phyloP scores from a whole-genome alignment of 2,888 invertebrate genomes.

The Electrophaes corylata region DNA sequence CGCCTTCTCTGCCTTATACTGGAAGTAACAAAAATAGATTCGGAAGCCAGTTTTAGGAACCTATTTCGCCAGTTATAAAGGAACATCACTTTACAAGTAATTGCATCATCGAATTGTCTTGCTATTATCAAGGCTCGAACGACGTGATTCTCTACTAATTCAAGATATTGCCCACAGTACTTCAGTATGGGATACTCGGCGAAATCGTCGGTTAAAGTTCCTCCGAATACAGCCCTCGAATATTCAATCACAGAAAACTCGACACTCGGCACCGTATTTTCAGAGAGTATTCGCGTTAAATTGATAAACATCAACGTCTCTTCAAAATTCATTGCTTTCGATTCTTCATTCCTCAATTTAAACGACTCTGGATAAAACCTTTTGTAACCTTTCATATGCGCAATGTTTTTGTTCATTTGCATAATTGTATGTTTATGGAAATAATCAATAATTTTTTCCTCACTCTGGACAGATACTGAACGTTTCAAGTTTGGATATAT shows the following conservation, averaged over 20 bases:
- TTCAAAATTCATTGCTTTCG: conserved; percentile 62
- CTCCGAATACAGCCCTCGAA: conserved; percentile 72
- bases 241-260: conserved; percentile 76
- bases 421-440: conserved; percentile 40
- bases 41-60: conserved; percentile 69
- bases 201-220: conserved; percentile 74
- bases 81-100: conserved; percentile 70
- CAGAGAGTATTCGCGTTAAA: conserved; percentile 47
- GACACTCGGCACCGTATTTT: conserved; percentile 40
- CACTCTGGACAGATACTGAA: neutral
- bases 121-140: conserved; percentile 56
- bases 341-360: conserved; percentile 38
- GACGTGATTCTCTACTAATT: conserved; percentile 74
- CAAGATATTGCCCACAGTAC: conserved; percentile 76
- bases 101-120: conserved; percentile 58
- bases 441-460: conserved; percentile 26
- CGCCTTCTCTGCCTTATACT: conserved; percentile 61
- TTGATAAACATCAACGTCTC: conserved; percentile 54
- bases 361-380: conserved; percentile 63
- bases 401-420: conserved; percentile 2
- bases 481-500: conserved; percentile 44
- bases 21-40: conserved; percentile 58
- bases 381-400: conserved; percentile 44
- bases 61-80: conserved; percentile 82
- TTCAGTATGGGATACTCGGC: conserved; percentile 82